Conservation (phyloP, 2,888 invertebrate species). For the Creontiades dilutus region DNA sequence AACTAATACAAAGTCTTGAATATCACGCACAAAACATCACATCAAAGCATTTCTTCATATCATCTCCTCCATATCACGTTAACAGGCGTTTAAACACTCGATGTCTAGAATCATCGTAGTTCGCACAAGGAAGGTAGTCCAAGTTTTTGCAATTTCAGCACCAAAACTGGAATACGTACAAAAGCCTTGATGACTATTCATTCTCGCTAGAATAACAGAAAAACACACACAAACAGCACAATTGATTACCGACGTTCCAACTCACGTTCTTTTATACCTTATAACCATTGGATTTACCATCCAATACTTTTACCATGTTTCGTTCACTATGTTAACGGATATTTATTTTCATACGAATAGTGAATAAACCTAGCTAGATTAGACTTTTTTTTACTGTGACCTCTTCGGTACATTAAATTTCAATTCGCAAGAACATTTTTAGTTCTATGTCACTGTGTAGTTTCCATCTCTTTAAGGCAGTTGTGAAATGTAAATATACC, state of each 20-base stretch:
- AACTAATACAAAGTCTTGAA: too few species aligned
- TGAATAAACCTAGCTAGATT: slow-evolving; percentile 53
- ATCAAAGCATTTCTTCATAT: too few species aligned
- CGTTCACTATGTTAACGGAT: slow-evolving; percentile 19
- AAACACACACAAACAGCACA: too few species aligned
- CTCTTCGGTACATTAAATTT: slow-evolving; percentile 31
- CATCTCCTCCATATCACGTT: too few species aligned
- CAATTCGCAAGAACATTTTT: background rate
- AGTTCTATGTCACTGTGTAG: background rate
- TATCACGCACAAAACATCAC: too few species aligned
- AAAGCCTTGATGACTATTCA: too few species aligned
- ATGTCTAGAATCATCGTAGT: too few species aligned
- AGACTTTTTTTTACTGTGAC: slow-evolving; percentile 52
- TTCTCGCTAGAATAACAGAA: too few species aligned
- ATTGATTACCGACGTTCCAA: background rate
- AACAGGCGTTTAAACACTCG: too few species aligned
- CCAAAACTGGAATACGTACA: too few species aligned
- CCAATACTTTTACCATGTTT: background rate
- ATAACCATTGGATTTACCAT: background rate
- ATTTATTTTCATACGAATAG: slow-evolving; percentile 65
- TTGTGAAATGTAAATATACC: slow-evolving; percentile 20
- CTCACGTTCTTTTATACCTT: background rate
- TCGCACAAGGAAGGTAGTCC: too few species aligned
- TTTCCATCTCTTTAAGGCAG: background rate
- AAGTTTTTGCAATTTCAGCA: too few species aligned